phyloP scores from a whole-genome alignment of 2,797 vertebrate species.

The Aplochiton taeniatus region DNA sequence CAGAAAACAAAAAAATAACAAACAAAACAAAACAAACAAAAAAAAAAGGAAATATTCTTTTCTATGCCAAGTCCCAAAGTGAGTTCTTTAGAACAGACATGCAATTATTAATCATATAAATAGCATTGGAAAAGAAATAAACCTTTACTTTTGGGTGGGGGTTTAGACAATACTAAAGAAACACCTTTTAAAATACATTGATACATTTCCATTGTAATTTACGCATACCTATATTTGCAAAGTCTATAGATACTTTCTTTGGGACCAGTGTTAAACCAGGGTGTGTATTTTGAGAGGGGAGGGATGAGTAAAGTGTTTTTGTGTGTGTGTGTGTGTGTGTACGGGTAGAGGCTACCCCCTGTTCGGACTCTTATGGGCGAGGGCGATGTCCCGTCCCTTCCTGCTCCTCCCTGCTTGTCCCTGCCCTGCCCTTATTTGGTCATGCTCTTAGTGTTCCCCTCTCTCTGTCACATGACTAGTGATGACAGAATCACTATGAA shows the following conservation, averaged over 20 bases:
- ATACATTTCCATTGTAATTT: conserved; percentile 76
- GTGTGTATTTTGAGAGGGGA: conserved; percentile 50
- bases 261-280: conserved; percentile 61
- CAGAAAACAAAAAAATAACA: conserved; percentile 45
- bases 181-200: conserved; percentile 51
- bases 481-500: conserved; percentile 54
- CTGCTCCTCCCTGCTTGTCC: not conserved
- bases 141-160: conserved; percentile 44
- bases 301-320: conserved; percentile 45
- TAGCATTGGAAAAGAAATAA: conserved; percentile 52
- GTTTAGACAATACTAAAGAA: conserved; percentile 46
- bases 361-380: conserved; percentile 34
- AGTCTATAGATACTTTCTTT: conserved; percentile 65
- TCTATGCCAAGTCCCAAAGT: conserved; percentile 69
- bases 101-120: conserved; percentile 62
- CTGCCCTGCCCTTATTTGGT: conserved; percentile 39
- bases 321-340: conserved; percentile 45
- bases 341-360: conserved; percentile 31
- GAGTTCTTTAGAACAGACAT: conserved; percentile 52
- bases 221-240: conserved; percentile 74
- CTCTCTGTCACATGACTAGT: conserved; percentile 46
- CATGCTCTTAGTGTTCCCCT: conserved; percentile 48
- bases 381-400: not conserved
- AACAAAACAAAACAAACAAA: conserved; percentile 16
- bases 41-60: conserved; percentile 43